A percentile compares a stretch with the other conserved stretches of the same genome.
Evolutionary conservation across 2,113 vertebrate genomes (phyloP).

Genomic region (Pandion haliaetus): DNA sequence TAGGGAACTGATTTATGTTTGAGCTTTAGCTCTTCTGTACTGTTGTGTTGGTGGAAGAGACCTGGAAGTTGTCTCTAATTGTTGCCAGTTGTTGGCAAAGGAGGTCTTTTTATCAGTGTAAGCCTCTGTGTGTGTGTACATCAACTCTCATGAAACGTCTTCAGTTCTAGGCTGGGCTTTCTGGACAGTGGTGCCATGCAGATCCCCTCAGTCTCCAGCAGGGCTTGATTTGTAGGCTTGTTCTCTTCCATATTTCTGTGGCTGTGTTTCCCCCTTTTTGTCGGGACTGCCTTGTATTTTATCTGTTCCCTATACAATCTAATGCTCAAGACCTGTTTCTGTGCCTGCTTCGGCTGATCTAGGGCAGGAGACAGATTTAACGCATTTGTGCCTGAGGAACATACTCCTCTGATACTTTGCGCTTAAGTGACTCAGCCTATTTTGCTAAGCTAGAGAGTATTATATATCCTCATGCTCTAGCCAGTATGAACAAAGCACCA

Average conservation of each 20-base stretch:
- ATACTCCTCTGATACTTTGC: neutral
- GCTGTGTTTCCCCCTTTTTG: neutral
- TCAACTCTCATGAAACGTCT: neutral
- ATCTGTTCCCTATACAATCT: neutral
- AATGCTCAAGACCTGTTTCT: neutral
- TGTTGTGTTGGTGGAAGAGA: neutral
- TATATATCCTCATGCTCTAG: neutral
- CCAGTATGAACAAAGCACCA: neutral
- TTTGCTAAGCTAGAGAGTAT: neutral
- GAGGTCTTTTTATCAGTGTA: neutral
- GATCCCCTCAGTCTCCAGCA: neutral
- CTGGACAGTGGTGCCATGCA: neutral
- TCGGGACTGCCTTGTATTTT: neutral
- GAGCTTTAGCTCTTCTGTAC: neutral
- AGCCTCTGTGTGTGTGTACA: neutral
- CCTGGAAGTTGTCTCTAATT: no score
- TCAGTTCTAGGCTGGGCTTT: neutral
- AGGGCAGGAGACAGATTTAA: neutral
- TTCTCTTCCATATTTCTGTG: neutral
- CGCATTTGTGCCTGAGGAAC: neutral
- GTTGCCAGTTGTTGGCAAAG: no score
- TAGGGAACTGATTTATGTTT: neutral
- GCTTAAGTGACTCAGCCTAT: neutral
- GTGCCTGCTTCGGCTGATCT: neutral
- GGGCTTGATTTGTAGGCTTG: neutral